phyloP scores from a whole-genome alignment of 2,888 invertebrate species.

The Merodon equestris region DNA sequence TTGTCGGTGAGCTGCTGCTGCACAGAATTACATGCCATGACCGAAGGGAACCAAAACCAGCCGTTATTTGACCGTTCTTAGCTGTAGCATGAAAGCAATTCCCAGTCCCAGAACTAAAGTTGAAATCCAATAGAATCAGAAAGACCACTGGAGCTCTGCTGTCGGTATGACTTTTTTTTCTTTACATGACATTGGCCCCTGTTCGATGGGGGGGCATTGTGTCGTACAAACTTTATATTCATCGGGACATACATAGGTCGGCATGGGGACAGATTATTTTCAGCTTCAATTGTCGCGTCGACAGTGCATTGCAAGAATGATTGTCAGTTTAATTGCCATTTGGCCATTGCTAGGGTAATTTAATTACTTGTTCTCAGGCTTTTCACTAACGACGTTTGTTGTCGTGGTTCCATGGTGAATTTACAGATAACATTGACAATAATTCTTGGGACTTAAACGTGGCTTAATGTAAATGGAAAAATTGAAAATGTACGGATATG shows the following conservation, averaged over 20 bases:
- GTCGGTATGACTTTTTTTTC: too few species aligned
- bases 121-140: too few species aligned
- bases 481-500: too few species aligned
- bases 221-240: too few species aligned
- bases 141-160: too few species aligned
- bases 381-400: slow-evolving; percentile 42
- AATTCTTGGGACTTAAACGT: slow-evolving; percentile 49
- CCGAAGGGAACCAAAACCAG: slow-evolving; percentile 29
- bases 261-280: slow-evolving; percentile 53
- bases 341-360: slow-evolving; percentile 56
- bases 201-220: too few species aligned
- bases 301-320: slow-evolving; percentile 37
- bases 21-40: slow-evolving; percentile 54
- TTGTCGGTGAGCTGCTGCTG: slow-evolving; percentile 51
- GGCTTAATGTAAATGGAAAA: too few species aligned
- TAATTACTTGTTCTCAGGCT: slow-evolving; percentile 51
- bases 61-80: slow-evolving; percentile 6
- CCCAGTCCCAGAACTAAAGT: slow-evolving; percentile 28
- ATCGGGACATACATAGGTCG: too few species aligned
- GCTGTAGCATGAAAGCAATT: slow-evolving; percentile 17
- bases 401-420: slow-evolving; percentile 13
- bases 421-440: slow-evolving; percentile 27
- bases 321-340: slow-evolving; percentile 56
- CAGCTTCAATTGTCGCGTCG: slow-evolving; percentile 62
- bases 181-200: too few species aligned